These are phyloP conservation scores for Creontiades dilutus DNA, from an alignment of 2,888 invertebrate species.

Conservation along the genomic window DNA sequence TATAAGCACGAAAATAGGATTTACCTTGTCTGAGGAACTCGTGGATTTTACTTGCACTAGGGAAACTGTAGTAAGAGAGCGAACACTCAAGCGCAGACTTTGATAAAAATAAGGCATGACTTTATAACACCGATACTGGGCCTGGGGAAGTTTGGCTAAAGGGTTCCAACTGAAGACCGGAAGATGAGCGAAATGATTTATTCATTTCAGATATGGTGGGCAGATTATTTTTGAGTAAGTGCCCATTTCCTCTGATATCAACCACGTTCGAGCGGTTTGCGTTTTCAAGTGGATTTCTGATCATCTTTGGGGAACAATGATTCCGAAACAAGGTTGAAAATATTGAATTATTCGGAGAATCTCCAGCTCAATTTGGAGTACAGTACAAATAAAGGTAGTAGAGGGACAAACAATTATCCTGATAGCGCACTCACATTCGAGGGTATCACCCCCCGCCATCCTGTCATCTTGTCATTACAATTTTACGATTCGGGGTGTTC, in stretches of 20 bases:
- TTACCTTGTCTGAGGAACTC: background rate
- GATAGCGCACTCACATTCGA: no score
- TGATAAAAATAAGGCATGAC: background rate
- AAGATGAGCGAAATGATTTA: conserved; percentile 16
- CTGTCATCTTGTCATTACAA: no score
- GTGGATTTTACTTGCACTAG: background rate
- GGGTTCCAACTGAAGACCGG: background rate
- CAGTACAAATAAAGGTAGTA: no score
- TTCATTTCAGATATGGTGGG: background rate
- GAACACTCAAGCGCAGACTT: background rate
- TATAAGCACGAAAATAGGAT: no score
- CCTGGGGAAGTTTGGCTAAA: background rate
- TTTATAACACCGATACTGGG: background rate
- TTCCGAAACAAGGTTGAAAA: no score
- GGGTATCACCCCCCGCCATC: no score
- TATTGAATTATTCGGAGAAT: no score
- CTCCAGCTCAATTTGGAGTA: no score
- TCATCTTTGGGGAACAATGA: no score
- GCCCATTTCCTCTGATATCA: conserved; percentile 6
- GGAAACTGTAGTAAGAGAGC: background rate
- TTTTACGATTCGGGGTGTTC: no score
- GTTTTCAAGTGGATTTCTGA: no score
- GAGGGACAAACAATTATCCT: no score
- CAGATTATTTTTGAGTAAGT: background rate
- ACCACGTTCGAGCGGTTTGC: background rate